A percentile compares a stretch with the other conserved stretches of the same genome.
These are phyloP conservation scores for Theocolax elegans DNA, from an alignment of 1,140 invertebrate species.

Conservation along the genomic window DNA sequence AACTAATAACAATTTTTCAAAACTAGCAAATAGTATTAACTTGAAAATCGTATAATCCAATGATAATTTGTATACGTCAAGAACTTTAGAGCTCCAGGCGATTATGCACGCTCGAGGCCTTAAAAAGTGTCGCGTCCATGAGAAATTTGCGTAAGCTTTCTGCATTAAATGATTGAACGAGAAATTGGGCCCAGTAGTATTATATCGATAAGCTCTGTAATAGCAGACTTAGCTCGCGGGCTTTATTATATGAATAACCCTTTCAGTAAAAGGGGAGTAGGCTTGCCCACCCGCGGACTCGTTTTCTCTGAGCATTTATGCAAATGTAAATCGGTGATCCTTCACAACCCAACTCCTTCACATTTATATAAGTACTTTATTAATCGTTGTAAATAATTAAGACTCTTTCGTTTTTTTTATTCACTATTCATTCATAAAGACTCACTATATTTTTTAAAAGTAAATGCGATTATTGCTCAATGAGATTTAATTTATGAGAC, in stretches of 20 bases:
- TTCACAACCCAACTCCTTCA: background rate
- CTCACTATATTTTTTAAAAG: no score
- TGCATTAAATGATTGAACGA: conserved; percentile 29
- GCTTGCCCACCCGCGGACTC: background rate
- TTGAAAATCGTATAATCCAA: background rate
- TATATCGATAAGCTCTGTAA: conserved; percentile 40
- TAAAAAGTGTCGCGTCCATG: background rate
- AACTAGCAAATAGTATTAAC: no score
- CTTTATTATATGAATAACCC: conserved; percentile 15
- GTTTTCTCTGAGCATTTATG: background rate
- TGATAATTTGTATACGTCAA: conserved; percentile 4
- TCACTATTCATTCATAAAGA: no score
- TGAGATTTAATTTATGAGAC: no score
- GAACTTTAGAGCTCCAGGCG: background rate
- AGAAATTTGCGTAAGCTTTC: conserved; percentile 15
- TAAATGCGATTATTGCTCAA: no score
- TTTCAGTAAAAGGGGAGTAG: conserved; percentile 2
- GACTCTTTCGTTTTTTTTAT: no score
- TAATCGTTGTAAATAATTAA: no score
- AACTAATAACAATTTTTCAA: no score
- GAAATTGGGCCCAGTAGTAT: conserved; percentile 20
- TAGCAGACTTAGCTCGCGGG: conserved; percentile 18
- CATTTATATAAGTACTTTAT: no score
- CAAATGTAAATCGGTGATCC: background rate
- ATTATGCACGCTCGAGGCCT: background rate